A percentile compares a stretch with the other conserved stretches of the same genome.
Evolutionary conservation across 2,113 vertebrate genomes (phyloP).

Genomic region (Columba janthina): DNA sequence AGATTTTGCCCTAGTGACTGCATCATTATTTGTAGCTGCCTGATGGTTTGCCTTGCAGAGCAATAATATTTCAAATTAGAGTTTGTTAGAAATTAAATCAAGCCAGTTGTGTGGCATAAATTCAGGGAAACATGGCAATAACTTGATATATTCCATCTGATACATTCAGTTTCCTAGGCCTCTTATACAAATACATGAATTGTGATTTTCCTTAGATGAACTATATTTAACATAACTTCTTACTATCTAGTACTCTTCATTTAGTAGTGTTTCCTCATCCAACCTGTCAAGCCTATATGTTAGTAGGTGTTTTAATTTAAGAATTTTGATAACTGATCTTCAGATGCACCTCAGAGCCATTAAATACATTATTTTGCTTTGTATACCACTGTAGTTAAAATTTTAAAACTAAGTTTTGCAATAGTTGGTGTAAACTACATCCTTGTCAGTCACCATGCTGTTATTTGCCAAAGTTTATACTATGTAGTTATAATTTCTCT

Average conservation of each 20-base stretch:
- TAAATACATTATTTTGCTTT: not conserved
- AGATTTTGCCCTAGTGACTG: not conserved
- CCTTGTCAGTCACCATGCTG: not conserved
- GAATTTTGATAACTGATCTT: not conserved
- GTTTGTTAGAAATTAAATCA: not conserved
- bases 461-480: not conserved
- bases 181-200: not conserved
- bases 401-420: not conserved
- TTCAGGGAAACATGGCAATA: not conserved
- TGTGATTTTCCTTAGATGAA: not conserved
- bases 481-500: not conserved
- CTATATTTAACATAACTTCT: not conserved
- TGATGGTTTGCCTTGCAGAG: not conserved
- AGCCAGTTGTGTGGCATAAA: not conserved
- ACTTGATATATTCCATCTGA: not conserved
- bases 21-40: not conserved
- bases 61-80: not conserved
- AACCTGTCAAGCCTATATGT: not conserved
- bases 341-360: not conserved
- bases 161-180: not conserved
- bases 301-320: not conserved
- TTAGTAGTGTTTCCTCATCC: not conserved
- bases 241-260: not conserved
- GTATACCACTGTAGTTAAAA: not conserved
- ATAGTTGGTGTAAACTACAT: not conserved